Evolutionary conservation across 2,888 invertebrate species (phyloP).

Genomic region (Acanthoscelides obtectus): DNA sequence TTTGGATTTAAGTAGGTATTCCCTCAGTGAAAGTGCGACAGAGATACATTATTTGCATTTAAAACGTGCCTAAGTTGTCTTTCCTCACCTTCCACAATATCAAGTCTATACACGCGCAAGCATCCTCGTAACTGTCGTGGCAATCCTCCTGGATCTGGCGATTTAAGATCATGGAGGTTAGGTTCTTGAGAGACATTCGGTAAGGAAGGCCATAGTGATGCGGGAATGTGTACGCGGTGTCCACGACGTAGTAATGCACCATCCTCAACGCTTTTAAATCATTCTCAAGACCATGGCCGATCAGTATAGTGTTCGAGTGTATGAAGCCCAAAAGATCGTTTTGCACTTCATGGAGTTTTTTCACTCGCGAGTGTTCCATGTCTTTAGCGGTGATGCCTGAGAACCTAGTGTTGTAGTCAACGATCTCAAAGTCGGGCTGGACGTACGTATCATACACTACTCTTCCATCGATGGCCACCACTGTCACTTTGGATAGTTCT

Average conservation of each 20-base stretch:
- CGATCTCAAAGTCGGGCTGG: constrained; percentile 72
- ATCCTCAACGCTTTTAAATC: constrained; percentile 84
- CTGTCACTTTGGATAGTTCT: constrained; percentile 83
- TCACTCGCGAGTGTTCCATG: constrained; percentile 51
- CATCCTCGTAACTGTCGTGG: constrained; percentile 93
- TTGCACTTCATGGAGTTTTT: constrained; percentile 76
- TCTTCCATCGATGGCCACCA: constrained; percentile 69
- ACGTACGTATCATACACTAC: constrained; percentile 82
- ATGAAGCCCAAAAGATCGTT: constrained; percentile 78
- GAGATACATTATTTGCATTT: constrained; percentile 1
- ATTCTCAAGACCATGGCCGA: constrained; percentile 94
- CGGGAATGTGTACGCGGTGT: constrained; percentile 86
- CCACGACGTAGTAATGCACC: constrained; percentile 78
- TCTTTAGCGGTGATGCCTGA: constrained; percentile 80
- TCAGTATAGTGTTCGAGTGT: constrained; percentile 77
- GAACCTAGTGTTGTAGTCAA: constrained; percentile 94
- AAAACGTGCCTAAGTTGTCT: constrained; percentile 43
- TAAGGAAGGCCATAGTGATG: constrained; percentile 80
- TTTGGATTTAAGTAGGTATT: too few relatives aligned
- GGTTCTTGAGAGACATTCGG: constrained; percentile 74
- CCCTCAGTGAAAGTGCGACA: too few relatives aligned
- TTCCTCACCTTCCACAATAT: constrained; percentile 72
- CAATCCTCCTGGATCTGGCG: constrained; percentile 80
- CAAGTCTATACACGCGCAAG: constrained; percentile 82
- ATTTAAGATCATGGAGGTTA: constrained; percentile 68